These are phyloP conservation scores for Luffia ferchaultella DNA, from an alignment of 2,888 invertebrate genomes.

Conservation along the genomic window DNA sequence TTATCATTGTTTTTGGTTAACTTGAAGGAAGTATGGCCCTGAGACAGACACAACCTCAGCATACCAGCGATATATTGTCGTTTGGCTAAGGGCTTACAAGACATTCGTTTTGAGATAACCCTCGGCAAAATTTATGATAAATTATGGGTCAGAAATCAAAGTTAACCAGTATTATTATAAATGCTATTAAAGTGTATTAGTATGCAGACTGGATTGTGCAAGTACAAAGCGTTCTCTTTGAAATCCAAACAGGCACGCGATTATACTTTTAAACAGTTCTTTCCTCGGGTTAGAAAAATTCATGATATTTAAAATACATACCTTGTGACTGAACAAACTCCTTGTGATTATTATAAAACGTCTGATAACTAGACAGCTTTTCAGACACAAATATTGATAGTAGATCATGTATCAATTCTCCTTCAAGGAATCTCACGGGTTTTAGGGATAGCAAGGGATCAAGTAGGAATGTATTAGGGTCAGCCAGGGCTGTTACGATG, in stretches of 20 bases:
- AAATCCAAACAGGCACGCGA: no score
- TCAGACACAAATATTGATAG: conserved; percentile 95
- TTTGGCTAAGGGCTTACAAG: neutral
- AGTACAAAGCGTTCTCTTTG: no score
- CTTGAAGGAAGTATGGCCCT: neutral
- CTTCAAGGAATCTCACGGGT: conserved; percentile 94
- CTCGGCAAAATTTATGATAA: neutral
- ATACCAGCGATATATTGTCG: neutral
- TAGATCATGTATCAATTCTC: conserved; percentile 93
- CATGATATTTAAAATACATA: no score
- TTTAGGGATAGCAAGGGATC: conserved; percentile 93
- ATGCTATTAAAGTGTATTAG: no score
- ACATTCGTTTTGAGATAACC: neutral
- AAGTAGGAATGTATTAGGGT: conserved; percentile 93
- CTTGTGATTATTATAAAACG: conserved; percentile 91
- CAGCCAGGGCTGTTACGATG: conserved; percentile 93
- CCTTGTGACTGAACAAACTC: conserved; percentile 85
- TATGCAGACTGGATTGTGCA: no score
- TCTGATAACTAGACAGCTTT: conserved; percentile 88
- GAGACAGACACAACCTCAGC: neutral
- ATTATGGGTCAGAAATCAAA: neutral
- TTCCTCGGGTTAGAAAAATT: no score
- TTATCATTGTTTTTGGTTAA: neutral
- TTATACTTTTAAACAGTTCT: no score
- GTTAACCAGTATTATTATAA: no score